Evolutionary conservation across 2,888 invertebrate species (phyloP), one percentile per base, ranked within the genome.

Genomic region (Julus scandinavius): DNA sequence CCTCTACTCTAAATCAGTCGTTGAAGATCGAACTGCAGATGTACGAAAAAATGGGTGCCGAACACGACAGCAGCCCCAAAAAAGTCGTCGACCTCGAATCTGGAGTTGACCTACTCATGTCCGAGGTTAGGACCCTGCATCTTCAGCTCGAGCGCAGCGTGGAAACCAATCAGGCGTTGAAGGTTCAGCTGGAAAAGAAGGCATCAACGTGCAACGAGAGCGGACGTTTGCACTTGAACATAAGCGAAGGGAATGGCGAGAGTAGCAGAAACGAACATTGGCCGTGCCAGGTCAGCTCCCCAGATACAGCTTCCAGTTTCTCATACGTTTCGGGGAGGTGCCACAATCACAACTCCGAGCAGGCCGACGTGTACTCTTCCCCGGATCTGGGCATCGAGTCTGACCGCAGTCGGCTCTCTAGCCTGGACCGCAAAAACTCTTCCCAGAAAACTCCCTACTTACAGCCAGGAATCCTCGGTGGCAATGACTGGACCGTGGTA

Each of bases 371-470:
- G 13, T 89, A 89, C 72, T 90, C 90, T 0, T 90, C 90, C 0
- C 90, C 90, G 0, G 90, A 90, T 84, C 87, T 90, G 0, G 90
- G 90, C 5, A 90, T 90, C 49, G 89, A 89, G 72, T 89, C 89
- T 7, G 89, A 89, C 87, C 88, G 86, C 15, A 89, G 86, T 50
- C 87, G 63, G 20, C 87, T 88, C n/a, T 88, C 87, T 11, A 88
- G 88, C 63, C 80, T 88, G 29, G 86, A 86, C 40, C 80, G 88
- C 11, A 41, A 40, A 41, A 86, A 29, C 40, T 72, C 72, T 13
- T 63, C n/a, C 7, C 63, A n/a, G n/a, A 63, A 29, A n/a, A 7
- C 63, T 20, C 83, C 49, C 6, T 84, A 88, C 85, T 40, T 88
- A 15, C 45, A 88, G 41, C 88, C 88, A 7, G 88, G 88, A 45